Evolutionary conservation across 2,797 vertebrate species (phyloP).

Genomic region (Benthosema pterotum): DNA sequence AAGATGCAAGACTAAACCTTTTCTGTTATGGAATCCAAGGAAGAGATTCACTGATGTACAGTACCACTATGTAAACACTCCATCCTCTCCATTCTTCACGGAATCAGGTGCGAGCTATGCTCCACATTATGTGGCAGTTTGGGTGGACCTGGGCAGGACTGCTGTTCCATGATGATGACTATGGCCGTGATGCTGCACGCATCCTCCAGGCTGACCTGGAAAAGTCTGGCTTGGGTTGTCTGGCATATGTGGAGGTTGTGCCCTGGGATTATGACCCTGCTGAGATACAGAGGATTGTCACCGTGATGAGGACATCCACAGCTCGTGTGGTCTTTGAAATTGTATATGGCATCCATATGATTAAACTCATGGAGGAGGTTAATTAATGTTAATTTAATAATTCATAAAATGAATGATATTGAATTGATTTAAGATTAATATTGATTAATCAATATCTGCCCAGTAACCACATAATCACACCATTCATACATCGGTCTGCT

Average conservation of each 20-base stretch:
- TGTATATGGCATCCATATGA: neutral
- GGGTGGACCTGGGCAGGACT: conserved; percentile 63
- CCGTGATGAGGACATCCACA: neutral
- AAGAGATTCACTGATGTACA: too few species aligned
- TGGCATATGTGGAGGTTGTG: conserved; percentile 54
- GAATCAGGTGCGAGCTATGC: conserved; percentile 19
- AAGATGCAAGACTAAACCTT: too few species aligned
- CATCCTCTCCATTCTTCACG: too few species aligned
- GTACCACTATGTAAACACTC: too few species aligned
- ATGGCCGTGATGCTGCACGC: conserved; percentile 49
- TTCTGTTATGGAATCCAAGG: too few species aligned
- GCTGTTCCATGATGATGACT: conserved; percentile 46
- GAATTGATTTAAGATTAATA: neutral
- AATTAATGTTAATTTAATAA: neutral
- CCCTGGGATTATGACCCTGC: neutral
- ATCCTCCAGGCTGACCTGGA: conserved; percentile 31
- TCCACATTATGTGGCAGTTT: conserved; percentile 54
- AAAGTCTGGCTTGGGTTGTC: conserved; percentile 30
- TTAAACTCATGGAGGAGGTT: conserved; percentile 8
- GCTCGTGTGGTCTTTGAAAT: conserved; percentile 9
- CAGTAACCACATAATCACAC: too few species aligned
- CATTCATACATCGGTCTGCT: too few species aligned
- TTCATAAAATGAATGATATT: neutral
- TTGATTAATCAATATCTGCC: neutral
- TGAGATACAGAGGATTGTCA: conserved; percentile 9